Base-by-base conservation (phyloP, 2,113 vertebrate species). In the Anthoscopus minutus region DNA sequence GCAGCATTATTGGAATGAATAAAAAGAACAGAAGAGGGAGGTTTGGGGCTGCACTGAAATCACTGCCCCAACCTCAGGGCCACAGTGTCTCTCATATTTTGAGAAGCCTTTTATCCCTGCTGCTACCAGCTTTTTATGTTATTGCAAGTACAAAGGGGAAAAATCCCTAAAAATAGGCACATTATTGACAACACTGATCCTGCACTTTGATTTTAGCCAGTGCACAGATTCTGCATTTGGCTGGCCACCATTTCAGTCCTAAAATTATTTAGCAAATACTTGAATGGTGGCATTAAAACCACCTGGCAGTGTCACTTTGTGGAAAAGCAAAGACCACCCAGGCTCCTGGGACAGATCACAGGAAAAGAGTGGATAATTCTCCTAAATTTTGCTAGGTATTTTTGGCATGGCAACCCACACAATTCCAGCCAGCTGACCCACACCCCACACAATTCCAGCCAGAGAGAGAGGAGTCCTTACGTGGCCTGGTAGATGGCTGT, bases 401-500 rank as follows among this genome's bases (percentile, higher is more conserved):
- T 58, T 30, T 57, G 45, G 35, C 58, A 57, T 0, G 2, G 40
- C 31, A 47, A 33, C 65, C 61, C 37, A 25, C 17, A 13, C 20
- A 45, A 1, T 1, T 17, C 4, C 4, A 81, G 57, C 12, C n/a
- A 35, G 18, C 53, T 44, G 62, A 35, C 7, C 37, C 83, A 8
- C 18, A 13, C 2, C 44, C 61, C 37, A 25, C 17, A 13, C 20
- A 45, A 1, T 1, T 17, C 4, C 4, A 81, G 57, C 12, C n/a
- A 35, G 18, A 60, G 20, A 60, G 20, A 53, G 40, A 2, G 7
- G 28, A 93, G 13, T 22, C 9, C 98, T 98, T 94, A 99, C 99
- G 97, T 97, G 53, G 99, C 99, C 77, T 99, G 99, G 69, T 98
- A 99, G 91, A 98, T 16, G 2, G 98, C 98, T 1, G 99, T 98